Conservation (phyloP, 2,113 vertebrate genomes). For the Rhynchopsitta pachyrhyncha region DNA sequence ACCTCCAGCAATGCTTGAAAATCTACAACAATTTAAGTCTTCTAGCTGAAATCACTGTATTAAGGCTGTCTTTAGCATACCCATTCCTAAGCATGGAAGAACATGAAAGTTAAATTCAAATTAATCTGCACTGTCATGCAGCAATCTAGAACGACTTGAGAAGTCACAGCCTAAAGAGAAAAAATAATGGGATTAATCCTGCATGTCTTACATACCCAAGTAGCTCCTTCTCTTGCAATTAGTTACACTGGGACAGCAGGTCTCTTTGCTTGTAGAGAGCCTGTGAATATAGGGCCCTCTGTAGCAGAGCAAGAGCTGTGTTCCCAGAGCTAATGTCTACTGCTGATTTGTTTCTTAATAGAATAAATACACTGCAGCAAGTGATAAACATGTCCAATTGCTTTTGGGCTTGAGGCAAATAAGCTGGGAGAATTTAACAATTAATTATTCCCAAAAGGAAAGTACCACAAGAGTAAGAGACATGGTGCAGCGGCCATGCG, state of each 20-base stretch:
- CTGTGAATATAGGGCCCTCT: background rate
- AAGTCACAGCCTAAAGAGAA: slow-evolving; percentile 3
- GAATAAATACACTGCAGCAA: background rate
- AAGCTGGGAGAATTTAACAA: background rate
- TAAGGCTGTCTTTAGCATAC: slow-evolving; percentile 5
- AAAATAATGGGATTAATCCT: slow-evolving; percentile 30
- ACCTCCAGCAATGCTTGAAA: slow-evolving; percentile 43
- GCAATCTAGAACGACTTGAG: background rate
- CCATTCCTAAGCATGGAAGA: slow-evolving; percentile 50
- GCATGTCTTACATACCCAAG: background rate
- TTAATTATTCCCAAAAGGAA: background rate
- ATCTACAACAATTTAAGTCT: slow-evolving; percentile 43
- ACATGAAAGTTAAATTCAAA: slow-evolving; percentile 33
- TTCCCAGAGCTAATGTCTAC: background rate
- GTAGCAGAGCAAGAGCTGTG: background rate
- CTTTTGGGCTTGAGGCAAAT: slow-evolving; percentile 1
- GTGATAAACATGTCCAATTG: slow-evolving; percentile 5
- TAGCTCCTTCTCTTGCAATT: background rate
- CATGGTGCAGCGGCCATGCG: background rate
- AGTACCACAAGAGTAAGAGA: background rate
- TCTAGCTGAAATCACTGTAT: slow-evolving; percentile 45
- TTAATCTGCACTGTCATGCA: slow-evolving; percentile 33
- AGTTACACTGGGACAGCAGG: background rate
- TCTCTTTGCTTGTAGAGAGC: background rate
- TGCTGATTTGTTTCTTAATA: background rate